Conservation (phyloP, 2,888 invertebrate genomes). For the Agriopis marginaria region DNA sequence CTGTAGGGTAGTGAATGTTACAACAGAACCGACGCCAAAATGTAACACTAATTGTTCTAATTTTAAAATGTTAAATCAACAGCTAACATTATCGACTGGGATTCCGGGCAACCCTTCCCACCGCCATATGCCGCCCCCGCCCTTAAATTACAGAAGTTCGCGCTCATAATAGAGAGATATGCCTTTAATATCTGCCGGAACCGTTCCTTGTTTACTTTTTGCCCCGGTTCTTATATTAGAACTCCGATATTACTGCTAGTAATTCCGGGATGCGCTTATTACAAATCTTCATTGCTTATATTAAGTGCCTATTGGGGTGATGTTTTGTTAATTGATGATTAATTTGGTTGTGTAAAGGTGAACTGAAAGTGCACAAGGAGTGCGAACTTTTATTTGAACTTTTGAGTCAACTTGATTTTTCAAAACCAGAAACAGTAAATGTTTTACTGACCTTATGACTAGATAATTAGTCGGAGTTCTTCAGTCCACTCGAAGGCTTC, state of each 20-base stretch:
- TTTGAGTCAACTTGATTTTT: neutral
- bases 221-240: conserved; percentile 80
- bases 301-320: conserved; percentile 37
- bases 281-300: conserved; percentile 43
- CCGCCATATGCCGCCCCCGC: conserved; percentile 81
- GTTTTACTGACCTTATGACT: no score
- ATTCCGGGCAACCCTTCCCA: conserved; percentile 66
- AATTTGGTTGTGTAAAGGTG: conserved; percentile 5
- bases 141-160: conserved; percentile 86
- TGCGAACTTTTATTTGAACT: neutral
- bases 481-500: no score
- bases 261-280: conserved; percentile 49
- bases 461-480: neutral
- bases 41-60: neutral
- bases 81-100: conserved; percentile 16
- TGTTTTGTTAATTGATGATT: conserved; percentile 34
- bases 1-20: no score
- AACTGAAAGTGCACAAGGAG: neutral
- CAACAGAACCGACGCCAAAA: no score
- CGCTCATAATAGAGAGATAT: conserved; percentile 86
- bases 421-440: neutral
- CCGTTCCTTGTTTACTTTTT: conserved; percentile 83
- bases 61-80: conserved; percentile 50
- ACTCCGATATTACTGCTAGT: conserved; percentile 58
- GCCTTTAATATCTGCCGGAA: conserved; percentile 86